Percentiles rank a stretch among this genome's conserved stretches.
These are phyloP conservation scores for Pterocles orientalis DNA, from an alignment of 2,113 vertebrate species.

Conservation along the genomic window DNA sequence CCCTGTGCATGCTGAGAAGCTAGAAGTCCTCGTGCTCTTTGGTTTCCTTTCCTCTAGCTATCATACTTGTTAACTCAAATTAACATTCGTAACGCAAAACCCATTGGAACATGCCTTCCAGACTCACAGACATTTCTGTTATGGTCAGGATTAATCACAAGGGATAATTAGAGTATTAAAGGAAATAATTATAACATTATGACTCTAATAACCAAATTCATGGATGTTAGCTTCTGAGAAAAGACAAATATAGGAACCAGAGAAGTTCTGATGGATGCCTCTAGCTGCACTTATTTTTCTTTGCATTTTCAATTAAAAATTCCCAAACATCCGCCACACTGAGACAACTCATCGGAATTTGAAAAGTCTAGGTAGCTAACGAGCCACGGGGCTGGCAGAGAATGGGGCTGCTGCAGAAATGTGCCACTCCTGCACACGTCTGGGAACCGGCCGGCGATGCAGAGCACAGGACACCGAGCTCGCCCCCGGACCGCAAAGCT, in stretches of 20 bases:
- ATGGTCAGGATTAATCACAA: slow-evolving; percentile 65
- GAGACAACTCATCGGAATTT: not conserved
- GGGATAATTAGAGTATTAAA: slow-evolving; percentile 68
- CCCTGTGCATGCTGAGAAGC: not conserved
- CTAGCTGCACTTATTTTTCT: not conserved
- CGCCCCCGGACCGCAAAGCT: too few relatives aligned
- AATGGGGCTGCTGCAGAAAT: not conserved
- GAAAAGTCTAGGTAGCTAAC: fast-evolving
- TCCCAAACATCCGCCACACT: not conserved
- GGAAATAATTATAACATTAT: slow-evolving; percentile 63
- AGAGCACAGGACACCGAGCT: too few relatives aligned
- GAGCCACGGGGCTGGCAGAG: not conserved
- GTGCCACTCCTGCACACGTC: fast-evolving
- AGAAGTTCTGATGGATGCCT: slow-evolving; percentile 19
- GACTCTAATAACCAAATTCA: slow-evolving; percentile 52
- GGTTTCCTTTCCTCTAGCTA: slow-evolving; percentile 32
- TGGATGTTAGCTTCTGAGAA: slow-evolving; percentile 43
- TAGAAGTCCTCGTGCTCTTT: not conserved
- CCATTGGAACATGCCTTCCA: slow-evolving; percentile 57
- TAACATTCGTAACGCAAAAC: slow-evolving; percentile 44
- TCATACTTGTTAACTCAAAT: slow-evolving; percentile 44
- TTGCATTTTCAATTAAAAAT: not conserved
- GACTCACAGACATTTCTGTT: slow-evolving; percentile 37
- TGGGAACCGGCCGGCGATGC: too few relatives aligned
- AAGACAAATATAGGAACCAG: slow-evolving; percentile 1